Base-by-base conservation (phyloP, 2,113 vertebrate species). In the Tichodroma muraria region DNA sequence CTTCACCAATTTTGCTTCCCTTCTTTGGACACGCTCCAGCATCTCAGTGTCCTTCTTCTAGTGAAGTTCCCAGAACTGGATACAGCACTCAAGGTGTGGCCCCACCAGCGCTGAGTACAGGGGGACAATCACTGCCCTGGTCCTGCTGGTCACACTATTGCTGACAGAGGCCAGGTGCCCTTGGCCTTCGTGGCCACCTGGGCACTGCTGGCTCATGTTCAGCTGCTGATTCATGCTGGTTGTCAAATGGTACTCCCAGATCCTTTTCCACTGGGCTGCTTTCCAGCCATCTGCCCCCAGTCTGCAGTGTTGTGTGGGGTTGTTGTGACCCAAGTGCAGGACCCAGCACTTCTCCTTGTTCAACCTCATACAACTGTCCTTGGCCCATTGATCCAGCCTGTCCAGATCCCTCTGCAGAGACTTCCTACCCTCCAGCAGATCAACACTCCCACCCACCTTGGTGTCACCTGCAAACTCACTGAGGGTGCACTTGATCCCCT, bases 281-380 rank as follows among this genome's bases (percentile, higher is more conserved):
- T 35, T 80, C 50, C 57, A 31, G 30, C 20, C 56, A 15, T 49
- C 30, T 64, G 15, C 3, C 50, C 49, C 42, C 9, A 27, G 35
- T 6, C 57, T 49, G 31, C 22, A 15, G 17, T 1, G 1, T 1
- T 57, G 13, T 1, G 0, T 50, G 33, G 35, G 6, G 23, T 38
- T 37, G 15, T 35, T 78, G 8, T 57, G 27, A 30, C 19, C 16
- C 16, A 21, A 7, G 37, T 12, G 6, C 50, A 44, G 50, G 33
- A 28, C 7, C 15, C 0, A 0, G 24, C 16, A 27, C 16, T 69
- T 47, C 6, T 6, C 18, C 31, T 38, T 50, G 1, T 17, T 70
- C 18, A 20, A 17, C 9, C 11, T 50, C 33, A 28, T 21, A 3
- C 19, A 50, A 4, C 13, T 50, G 35, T 8, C 13, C 35, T 50